Conservation (phyloP, 2,888 invertebrate genomes). For the Nephrotoma flavescens region DNA sequence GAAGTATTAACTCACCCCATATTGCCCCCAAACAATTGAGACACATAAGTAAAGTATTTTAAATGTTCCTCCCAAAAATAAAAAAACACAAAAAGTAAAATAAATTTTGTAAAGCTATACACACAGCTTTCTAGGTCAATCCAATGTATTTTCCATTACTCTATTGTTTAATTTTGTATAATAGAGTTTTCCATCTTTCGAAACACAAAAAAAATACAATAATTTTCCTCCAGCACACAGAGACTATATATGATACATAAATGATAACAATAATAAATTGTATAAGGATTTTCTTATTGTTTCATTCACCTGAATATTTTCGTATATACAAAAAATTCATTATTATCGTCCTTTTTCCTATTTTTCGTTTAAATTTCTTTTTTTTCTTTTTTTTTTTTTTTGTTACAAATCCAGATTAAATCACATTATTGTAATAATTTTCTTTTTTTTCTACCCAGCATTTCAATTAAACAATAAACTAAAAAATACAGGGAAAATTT, state of each 20-base stretch:
- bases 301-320: neutral
- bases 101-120: neutral
- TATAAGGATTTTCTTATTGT: neutral
- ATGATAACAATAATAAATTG: neutral
- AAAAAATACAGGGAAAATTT: neutral
- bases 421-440: neutral
- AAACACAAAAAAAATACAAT: neutral
- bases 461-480: neutral
- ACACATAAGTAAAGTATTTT: neutral
- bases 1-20: neutral
- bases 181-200: neutral
- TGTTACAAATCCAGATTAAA: neutral
- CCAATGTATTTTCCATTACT: neutral
- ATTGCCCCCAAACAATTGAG: neutral
- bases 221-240: neutral
- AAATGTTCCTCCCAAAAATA: neutral
- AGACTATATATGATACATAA: neutral
- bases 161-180: neutral
- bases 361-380: neutral
- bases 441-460: neutral
- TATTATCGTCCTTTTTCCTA: neutral
- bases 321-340: neutral
- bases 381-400: too few species aligned
- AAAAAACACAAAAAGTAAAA: neutral
- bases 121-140: neutral